Evolutionary conservation across 2,113 vertebrate species (phyloP), one percentile per base, ranked within the genome.

Genomic region (Spea bombifrons): DNA sequence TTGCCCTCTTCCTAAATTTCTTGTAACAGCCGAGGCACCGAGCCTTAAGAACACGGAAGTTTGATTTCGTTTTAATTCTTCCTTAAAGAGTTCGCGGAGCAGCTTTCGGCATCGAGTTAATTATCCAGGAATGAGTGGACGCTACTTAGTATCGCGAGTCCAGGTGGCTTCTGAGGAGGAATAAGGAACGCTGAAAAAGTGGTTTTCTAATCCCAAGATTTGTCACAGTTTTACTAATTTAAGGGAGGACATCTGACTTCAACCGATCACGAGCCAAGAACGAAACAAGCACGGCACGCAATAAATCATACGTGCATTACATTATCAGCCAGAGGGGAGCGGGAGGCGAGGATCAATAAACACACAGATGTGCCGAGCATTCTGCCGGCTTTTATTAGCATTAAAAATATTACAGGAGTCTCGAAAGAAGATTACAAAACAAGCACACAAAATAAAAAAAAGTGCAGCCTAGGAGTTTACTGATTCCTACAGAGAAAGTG

Each of bases 301-400:
- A 78, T 78, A 57, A 61, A 71, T 71, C 66, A 70, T 71, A 43
- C n/a, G 3, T 71, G 67, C 47, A 64, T 78, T 48, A 16, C 75
- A 77, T 70, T 77, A 76, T 77, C 66, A 61, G 75, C 46, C 46
- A 43, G 43, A n/a, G 15, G 17, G 9, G 57, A n/a, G 1, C 1
- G 8, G 63, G 48, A 68, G 49, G 30, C 0, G 49, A 4, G 64
- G 52, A 76, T 76, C 75, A 68, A 75, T 75, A 66, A 76, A 7
- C 5, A 53, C 65, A 57, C 65, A 76, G 65, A 47, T 52, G 65
- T 47, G 52, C 13, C 44, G 16, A 64, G 5, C 4, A 64, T 64
- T 6, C n/a, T 17, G 61, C 7, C 17, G 16, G n/a, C 5, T 64
- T 64, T 64, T 64, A n/a, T 64, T 64, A 64, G 16, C 16, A 64